These are phyloP conservation scores for Cactoblastis cactorum DNA, from an alignment of 2,888 invertebrate genomes.

Conservation along the genomic window DNA sequence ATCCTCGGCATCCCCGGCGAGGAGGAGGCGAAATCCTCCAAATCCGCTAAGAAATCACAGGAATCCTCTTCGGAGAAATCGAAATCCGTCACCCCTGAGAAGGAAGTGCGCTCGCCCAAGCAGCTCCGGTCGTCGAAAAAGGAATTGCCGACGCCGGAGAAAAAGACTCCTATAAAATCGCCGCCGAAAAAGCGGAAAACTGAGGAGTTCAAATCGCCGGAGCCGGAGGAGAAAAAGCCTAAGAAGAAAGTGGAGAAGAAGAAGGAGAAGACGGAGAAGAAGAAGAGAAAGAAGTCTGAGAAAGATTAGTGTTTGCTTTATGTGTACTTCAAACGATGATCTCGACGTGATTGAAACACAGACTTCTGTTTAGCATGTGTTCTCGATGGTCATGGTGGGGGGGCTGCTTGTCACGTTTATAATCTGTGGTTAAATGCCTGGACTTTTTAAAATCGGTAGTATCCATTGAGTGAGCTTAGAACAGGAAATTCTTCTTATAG, in stretches of 20 bases:
- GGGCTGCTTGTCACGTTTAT: too few species aligned
- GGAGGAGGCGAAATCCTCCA: slow-evolving; percentile 30
- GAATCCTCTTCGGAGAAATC: slow-evolving; percentile 26
- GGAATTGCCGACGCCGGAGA: slow-evolving; percentile 41
- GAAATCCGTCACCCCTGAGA: slow-evolving; percentile 37
- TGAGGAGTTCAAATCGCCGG: slow-evolving; percentile 45
- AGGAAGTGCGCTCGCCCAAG: slow-evolving; percentile 50
- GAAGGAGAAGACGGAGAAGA: slow-evolving; percentile 34
- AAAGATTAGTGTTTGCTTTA: slow-evolving; percentile 71
- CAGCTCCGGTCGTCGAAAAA: slow-evolving; percentile 59
- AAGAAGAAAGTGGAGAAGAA: slow-evolving; percentile 32
- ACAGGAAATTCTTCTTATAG: too few species aligned
- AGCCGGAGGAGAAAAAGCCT: slow-evolving; percentile 36
- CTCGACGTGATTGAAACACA: slow-evolving; percentile 13
- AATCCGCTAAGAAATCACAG: slow-evolving; percentile 23
- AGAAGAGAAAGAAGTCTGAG: slow-evolving; percentile 58
- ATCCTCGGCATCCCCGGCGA: slow-evolving; percentile 68
- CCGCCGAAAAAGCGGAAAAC: slow-evolving; percentile 57
- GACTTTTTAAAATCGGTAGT: too few species aligned
- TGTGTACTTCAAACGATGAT: slow-evolving; percentile 54
- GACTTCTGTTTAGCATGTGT: slow-evolving; percentile 3
- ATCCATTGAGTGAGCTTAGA: too few species aligned
- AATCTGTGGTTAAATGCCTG: too few species aligned
- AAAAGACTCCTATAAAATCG: slow-evolving; percentile 48
- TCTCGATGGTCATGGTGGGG: not conserved